phyloP scores from a whole-genome alignment of 2,888 invertebrate genomes.

The Pterostichus niger region DNA sequence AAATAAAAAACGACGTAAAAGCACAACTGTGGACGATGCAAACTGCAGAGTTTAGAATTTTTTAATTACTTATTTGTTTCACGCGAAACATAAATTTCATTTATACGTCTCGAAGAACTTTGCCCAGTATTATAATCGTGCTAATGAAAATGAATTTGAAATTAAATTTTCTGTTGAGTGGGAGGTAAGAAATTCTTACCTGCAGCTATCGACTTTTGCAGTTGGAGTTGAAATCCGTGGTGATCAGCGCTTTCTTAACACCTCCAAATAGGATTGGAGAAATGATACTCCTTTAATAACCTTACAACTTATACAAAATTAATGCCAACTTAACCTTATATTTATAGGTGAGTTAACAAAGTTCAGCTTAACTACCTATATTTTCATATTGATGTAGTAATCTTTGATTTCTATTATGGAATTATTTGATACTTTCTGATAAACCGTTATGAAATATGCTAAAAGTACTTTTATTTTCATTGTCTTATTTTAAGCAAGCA shows the following conservation, averaged over 20 bases:
- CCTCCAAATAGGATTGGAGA: conserved; percentile 34
- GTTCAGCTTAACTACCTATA: background rate
- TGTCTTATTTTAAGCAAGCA: too few relatives aligned
- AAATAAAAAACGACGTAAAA: conserved; percentile 42
- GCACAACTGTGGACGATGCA: conserved; percentile 25
- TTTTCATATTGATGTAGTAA: too few relatives aligned
- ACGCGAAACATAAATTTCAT: conserved; percentile 40
- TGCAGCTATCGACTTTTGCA: conserved; percentile 23
- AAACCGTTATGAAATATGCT: too few relatives aligned
- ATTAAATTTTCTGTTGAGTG: conserved; percentile 21
- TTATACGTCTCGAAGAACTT: conserved; percentile 30
- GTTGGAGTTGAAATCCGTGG: background rate
- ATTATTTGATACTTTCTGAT: too few relatives aligned
- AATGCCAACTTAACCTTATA: background rate
- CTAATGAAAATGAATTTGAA: conserved; percentile 45
- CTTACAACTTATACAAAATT: conserved; percentile 13
- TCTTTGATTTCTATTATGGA: too few relatives aligned
- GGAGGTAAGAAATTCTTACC: conserved; percentile 21
- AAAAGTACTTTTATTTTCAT: too few relatives aligned
- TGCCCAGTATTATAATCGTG: conserved; percentile 35
- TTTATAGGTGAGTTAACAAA: too few relatives aligned
- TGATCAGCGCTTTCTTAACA: conserved; percentile 31
- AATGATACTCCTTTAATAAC: conserved; percentile 29
- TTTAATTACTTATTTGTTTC: conserved; percentile 52
- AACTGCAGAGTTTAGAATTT: conserved; percentile 45